phyloP scores from a whole-genome alignment of 2,888 invertebrate genomes.

The Drosophila suboccidentalis region DNA sequence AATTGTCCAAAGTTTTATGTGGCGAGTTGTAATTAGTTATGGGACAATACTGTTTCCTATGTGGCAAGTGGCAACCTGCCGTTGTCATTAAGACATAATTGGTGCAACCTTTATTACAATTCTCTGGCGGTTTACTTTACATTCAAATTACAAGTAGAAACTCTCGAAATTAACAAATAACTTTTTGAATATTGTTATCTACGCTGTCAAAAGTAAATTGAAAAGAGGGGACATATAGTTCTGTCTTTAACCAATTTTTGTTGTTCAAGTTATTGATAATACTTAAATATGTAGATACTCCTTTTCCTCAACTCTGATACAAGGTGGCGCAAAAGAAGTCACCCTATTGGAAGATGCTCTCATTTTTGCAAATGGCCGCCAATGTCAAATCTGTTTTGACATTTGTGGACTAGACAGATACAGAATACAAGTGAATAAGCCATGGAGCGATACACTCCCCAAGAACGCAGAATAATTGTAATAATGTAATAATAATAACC shows the following conservation, averaged over 20 bases:
- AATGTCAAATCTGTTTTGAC: too few relatives aligned
- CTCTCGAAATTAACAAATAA: slow-evolving; percentile 32
- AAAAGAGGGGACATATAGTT: neutral
- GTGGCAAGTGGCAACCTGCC: slow-evolving; percentile 39
- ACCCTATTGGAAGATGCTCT: too few relatives aligned
- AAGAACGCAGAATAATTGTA: too few relatives aligned
- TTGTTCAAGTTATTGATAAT: too few relatives aligned
- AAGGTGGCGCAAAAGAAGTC: too few relatives aligned
- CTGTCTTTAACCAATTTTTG: neutral
- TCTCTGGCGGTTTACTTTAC: slow-evolving; percentile 28
- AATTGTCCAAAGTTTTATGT: slow-evolving; percentile 54
- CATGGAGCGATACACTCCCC: too few relatives aligned
- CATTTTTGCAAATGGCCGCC: too few relatives aligned
- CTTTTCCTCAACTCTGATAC: neutral
- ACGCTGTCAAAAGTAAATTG: neutral
- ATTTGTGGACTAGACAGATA: too few relatives aligned
- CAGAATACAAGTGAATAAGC: too few relatives aligned
- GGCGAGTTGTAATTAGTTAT: slow-evolving; percentile 49
- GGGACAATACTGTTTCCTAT: slow-evolving; percentile 45
- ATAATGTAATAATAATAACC: too few relatives aligned
- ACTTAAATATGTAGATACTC: neutral
- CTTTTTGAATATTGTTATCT: slow-evolving; percentile 5
- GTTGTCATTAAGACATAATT: slow-evolving; percentile 47
- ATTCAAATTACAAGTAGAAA: slow-evolving; percentile 1
- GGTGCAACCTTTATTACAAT: slow-evolving; percentile 30